These are phyloP conservation scores for Periophthalmus modestus DNA, from an alignment of 2,113 vertebrate species.

Conservation along the genomic window DNA sequence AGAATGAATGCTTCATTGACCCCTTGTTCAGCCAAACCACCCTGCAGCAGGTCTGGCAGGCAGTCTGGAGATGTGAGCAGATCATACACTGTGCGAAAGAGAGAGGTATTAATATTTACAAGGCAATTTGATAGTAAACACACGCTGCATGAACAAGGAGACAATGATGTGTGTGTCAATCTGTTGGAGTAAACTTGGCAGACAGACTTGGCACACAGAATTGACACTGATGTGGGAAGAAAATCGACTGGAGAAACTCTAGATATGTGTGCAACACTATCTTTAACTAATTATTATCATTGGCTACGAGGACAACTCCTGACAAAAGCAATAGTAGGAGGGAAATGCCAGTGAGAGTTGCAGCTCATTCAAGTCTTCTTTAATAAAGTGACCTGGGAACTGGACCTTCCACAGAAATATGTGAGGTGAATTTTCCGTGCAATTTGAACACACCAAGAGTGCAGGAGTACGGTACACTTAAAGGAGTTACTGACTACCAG, in stretches of 20 bases:
- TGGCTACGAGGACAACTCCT: background rate
- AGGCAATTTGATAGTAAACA: slow-evolving; percentile 42
- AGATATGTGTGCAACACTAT: background rate
- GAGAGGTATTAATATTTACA: slow-evolving; percentile 54
- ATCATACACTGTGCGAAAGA: slow-evolving; percentile 84
- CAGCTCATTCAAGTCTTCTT: slow-evolving; percentile 39
- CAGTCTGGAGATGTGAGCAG: slow-evolving; percentile 90
- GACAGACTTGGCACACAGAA: slow-evolving; percentile 16
- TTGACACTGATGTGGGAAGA: background rate
- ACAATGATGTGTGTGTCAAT: slow-evolving; percentile 44
- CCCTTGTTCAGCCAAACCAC: slow-evolving; percentile 81
- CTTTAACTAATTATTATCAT: background rate
- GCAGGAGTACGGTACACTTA: slow-evolving; percentile 58
- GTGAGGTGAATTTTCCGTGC: slow-evolving; percentile 44
- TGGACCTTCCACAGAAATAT: slow-evolving; percentile 40
- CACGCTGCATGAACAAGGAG: slow-evolving; percentile 33
- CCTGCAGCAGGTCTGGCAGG: slow-evolving; percentile 83
- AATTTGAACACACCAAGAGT: slow-evolving; percentile 64
- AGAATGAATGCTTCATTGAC: slow-evolving; percentile 88
- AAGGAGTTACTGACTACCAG: slow-evolving; percentile 34
- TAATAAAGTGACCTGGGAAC: slow-evolving; percentile 54
- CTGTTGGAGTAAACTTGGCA: slow-evolving; percentile 31
- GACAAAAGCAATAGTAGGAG: slow-evolving; percentile 20
- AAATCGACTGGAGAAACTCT: background rate
- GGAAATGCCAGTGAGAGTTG: slow-evolving; percentile 25